These are phyloP conservation scores for Acrossocheilus wenchowensis DNA, from an alignment of 2,797 vertebrate genomes.

Conservation along the genomic window DNA sequence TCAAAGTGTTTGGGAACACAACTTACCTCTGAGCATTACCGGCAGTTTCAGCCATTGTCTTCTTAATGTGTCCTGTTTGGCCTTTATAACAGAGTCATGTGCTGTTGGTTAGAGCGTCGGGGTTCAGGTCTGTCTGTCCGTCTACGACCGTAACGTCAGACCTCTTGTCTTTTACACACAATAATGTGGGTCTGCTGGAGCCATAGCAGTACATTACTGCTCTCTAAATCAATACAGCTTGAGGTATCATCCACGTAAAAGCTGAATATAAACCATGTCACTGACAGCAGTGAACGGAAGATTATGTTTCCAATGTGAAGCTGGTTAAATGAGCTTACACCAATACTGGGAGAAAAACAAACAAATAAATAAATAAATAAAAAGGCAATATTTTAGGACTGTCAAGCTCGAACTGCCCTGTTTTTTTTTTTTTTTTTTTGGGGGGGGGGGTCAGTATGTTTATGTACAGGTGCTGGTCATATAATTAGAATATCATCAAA, in stretches of 20 bases:
- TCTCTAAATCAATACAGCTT: conserved; percentile 74
- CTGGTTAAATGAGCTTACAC: conserved; percentile 29
- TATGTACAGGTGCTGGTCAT: no score
- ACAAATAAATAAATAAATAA: neutral
- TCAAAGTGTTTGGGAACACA: conserved; percentile 31
- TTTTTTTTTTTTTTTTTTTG: no score
- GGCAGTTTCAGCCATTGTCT: conserved; percentile 71
- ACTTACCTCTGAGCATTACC: conserved; percentile 67
- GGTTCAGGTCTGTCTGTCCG: conserved; percentile 10
- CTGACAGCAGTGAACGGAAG: conserved; percentile 69
- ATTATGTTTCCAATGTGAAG: conserved; percentile 66
- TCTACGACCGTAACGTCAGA: conserved; percentile 31
- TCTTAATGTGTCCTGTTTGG: conserved; percentile 71
- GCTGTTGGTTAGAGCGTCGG: conserved; percentile 59
- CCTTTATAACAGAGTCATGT: conserved; percentile 70
- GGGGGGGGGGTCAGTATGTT: neutral
- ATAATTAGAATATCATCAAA: no score
- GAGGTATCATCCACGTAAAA: conserved; percentile 68
- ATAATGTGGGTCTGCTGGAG: conserved; percentile 50
- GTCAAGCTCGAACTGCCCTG: neutral
- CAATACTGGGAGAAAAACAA: neutral
- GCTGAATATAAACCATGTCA: conserved; percentile 63
- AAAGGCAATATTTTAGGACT: neutral
- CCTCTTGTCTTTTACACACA: conserved; percentile 40
- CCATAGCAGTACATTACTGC: conserved; percentile 71